Evolutionary conservation across 2,888 invertebrate genomes (phyloP).

Genomic region (Caenorhabditis zanzibari): DNA sequence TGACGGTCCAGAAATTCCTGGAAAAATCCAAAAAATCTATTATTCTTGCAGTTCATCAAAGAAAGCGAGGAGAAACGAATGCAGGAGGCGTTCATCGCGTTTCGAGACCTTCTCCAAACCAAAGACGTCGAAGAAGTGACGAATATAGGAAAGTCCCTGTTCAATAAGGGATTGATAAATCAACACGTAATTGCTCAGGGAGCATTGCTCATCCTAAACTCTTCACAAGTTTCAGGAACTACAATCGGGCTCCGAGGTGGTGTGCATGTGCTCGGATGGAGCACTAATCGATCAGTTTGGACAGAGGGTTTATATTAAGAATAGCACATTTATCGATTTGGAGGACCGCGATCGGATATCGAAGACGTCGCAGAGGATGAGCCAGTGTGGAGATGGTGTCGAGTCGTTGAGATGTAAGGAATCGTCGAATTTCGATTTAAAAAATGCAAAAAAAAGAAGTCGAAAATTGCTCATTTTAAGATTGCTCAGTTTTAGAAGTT

Average conservation of each 20-base stretch:
- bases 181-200: too few relatives aligned
- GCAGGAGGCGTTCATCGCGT: conserved; percentile 56
- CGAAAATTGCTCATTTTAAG: not conserved
- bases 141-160: conserved; percentile 20
- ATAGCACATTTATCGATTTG: conserved; percentile 31
- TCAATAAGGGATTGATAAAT: conserved; percentile 47
- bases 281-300: conserved; percentile 55
- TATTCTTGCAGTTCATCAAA: conserved; percentile 31
- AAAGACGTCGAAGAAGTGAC: conserved; percentile 53
- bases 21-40: too few relatives aligned
- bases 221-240: conserved; percentile 36
- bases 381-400: conserved; percentile 45
- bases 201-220: too few relatives aligned
- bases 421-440: not conserved
- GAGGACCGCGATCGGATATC: conserved; percentile 47
- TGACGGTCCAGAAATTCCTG: too few relatives aligned
- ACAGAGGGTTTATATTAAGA: conserved; percentile 21
- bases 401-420: conserved; percentile 58
- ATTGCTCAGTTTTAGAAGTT: too few relatives aligned
- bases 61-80: conserved; percentile 51
- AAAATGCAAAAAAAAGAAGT: not conserved
- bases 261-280: conserved; percentile 61
- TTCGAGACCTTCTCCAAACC: conserved; percentile 47
- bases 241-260: conserved; percentile 48
- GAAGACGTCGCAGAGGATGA: conserved; percentile 22